Percentiles rank a stretch among this genome's conserved stretches.
Evolutionary conservation across 2,113 vertebrate species (phyloP).

Genomic region (Periophthalmus modestus): DNA sequence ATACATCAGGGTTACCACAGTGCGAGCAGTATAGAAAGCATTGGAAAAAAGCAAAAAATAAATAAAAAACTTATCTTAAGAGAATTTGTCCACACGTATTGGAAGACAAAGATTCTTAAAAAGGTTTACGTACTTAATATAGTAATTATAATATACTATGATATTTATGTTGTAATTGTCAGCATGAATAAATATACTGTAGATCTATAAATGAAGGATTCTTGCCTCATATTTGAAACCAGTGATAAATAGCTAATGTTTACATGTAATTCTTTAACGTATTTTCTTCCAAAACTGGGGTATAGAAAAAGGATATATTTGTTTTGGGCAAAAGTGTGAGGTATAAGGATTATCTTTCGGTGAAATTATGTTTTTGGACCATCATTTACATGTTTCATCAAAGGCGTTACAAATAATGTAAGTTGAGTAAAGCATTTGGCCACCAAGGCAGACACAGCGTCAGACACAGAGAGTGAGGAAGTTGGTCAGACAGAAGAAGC

Average conservation of each 20-base stretch:
- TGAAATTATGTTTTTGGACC: conserved; percentile 30
- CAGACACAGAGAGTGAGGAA: conserved; percentile 57
- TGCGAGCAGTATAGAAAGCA: conserved; percentile 71
- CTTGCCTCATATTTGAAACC: conserved; percentile 49
- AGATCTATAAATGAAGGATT: conserved; percentile 60
- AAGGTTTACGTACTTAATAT: conserved; percentile 71
- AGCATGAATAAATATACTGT: conserved; percentile 54
- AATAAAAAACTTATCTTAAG: conserved; percentile 54
- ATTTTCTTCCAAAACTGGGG: conserved; percentile 34
- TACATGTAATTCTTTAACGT: conserved; percentile 36
- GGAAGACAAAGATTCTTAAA: conserved; percentile 80
- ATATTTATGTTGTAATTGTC: conserved; percentile 54
- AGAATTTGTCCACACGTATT: conserved; percentile 67
- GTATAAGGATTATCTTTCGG: conserved; percentile 57
- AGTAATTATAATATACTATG: conserved; percentile 66
- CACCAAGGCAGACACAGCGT: conserved; percentile 49
- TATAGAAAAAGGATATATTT: conserved; percentile 19
- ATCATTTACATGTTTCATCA: conserved; percentile 40
- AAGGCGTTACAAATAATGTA: conserved; percentile 53
- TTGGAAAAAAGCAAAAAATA: conserved; percentile 53
- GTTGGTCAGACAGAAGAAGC: conserved; percentile 63
- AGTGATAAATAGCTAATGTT: conserved; percentile 48
- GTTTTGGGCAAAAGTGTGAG: conserved; percentile 33
- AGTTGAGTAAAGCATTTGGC: conserved; percentile 45
- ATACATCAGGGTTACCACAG: conserved; percentile 49